phyloP scores from a whole-genome alignment of 2,797 vertebrate genomes.

The Sarcophilus harrisii region DNA sequence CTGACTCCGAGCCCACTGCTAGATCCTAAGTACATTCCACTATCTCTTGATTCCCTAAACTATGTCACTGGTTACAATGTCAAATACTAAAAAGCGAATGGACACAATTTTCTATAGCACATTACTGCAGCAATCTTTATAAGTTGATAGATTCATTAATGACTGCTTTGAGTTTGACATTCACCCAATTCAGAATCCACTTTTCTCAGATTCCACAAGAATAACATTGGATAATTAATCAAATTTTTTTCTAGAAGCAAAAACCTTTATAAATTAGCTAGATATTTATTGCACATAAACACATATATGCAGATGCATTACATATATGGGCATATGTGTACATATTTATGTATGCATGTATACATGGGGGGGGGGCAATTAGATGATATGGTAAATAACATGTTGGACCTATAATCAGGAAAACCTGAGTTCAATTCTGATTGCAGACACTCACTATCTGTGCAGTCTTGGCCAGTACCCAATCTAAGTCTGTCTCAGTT shows the following conservation, averaged over 20 bases:
- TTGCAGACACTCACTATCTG: background rate
- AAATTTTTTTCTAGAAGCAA: background rate
- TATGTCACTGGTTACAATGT: background rate
- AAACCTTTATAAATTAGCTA: background rate
- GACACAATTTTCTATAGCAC: background rate
- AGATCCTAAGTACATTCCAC: background rate
- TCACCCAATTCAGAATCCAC: background rate
- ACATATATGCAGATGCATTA: background rate
- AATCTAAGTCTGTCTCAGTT: background rate
- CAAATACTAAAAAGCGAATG: background rate
- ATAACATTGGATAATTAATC: background rate
- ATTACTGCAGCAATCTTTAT: background rate
- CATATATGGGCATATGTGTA: too few relatives aligned
- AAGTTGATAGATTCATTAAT: background rate
- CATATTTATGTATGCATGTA: background rate
- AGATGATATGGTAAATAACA: background rate
- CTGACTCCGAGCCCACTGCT: too few relatives aligned
- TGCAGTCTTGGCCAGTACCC: background rate
- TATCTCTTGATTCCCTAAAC: background rate
- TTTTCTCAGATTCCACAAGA: background rate
- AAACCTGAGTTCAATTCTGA: background rate
- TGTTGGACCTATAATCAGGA: background rate
- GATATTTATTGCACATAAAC: background rate
- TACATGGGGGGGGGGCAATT: background rate
- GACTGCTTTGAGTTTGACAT: background rate